Evolutionary conservation across 2,888 invertebrate species (phyloP).

Genomic region (Campaea margaritaria): DNA sequence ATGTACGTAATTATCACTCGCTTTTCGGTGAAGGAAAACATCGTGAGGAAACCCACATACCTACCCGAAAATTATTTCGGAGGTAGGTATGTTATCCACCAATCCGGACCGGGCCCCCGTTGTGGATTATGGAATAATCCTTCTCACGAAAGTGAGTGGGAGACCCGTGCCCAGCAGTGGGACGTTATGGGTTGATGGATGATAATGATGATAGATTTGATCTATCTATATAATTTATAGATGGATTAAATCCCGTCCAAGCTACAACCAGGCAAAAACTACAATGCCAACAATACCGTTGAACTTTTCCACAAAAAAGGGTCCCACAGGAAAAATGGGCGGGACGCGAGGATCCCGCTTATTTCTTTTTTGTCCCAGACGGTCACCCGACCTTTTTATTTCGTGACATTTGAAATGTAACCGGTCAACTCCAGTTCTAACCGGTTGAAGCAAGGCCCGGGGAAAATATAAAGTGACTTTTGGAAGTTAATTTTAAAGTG

Average conservation of each 20-base stretch:
- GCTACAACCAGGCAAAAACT: constrained; percentile 5
- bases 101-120: no score
- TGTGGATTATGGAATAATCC: no score
- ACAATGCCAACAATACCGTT: constrained; percentile 18
- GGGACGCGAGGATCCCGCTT: constrained; percentile 15
- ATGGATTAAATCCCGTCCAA: neutral
- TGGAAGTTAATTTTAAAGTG: constrained; percentile 41
- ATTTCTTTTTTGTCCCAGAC: constrained; percentile 26
- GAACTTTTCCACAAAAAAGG: constrained; percentile 16
- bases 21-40: no score
- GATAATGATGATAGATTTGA: no score
- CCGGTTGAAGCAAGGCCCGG: constrained; percentile 15
- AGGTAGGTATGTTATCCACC: no score
- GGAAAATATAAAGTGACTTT: constrained; percentile 36
- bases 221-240: no score
- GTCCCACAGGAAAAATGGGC: constrained; percentile 29
- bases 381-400: constrained; percentile 26
- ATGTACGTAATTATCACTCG: no score
- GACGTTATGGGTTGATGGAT: no score
- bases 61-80: no score
- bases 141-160: no score
- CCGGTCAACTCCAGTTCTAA: constrained; percentile 24
- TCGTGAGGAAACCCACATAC: no score
- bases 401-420: constrained; percentile 30
- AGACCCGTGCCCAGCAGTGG: no score